Conservation (phyloP, 2,888 invertebrate species). For the Drosophila borealis region DNA sequence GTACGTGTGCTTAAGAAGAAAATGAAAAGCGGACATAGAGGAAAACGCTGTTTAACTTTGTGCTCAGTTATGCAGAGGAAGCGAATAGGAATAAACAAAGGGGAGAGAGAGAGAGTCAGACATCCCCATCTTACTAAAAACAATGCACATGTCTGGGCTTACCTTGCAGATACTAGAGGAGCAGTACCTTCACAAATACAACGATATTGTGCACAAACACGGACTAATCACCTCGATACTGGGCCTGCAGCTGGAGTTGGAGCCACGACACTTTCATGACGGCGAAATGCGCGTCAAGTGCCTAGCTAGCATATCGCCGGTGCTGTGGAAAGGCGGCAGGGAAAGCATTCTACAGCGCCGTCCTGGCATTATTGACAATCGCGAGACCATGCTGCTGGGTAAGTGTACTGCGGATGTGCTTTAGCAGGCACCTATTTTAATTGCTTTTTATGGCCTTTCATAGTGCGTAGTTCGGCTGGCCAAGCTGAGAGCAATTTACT, state of each 20-base stretch:
- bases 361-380: conserved; percentile 86
- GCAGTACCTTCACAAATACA: conserved; percentile 86
- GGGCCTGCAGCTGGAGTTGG: conserved; percentile 86
- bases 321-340: conserved; percentile 87
- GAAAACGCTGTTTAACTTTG: conserved; percentile 29
- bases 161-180: conserved; percentile 85
- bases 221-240: conserved; percentile 87
- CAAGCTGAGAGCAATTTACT: conserved; percentile 63
- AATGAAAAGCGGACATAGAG: conserved; percentile 36
- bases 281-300: conserved; percentile 88
- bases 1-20: conserved; percentile 39
- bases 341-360: conserved; percentile 87
- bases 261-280: conserved; percentile 86
- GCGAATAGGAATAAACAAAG: neutral
- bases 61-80: conserved; percentile 11
- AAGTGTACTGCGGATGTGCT: conserved; percentile 71
- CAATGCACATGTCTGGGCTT: conserved; percentile 27
- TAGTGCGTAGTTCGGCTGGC: conserved; percentile 76
- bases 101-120: neutral
- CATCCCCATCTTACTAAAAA: conserved; percentile 19
- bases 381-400: conserved; percentile 88
- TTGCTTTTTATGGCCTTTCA: conserved; percentile 15
- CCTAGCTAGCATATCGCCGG: conserved; percentile 87
- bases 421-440: conserved; percentile 22
- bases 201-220: conserved; percentile 86